Conservation (phyloP, 2,888 invertebrate genomes). For the Germaria angustata region DNA sequence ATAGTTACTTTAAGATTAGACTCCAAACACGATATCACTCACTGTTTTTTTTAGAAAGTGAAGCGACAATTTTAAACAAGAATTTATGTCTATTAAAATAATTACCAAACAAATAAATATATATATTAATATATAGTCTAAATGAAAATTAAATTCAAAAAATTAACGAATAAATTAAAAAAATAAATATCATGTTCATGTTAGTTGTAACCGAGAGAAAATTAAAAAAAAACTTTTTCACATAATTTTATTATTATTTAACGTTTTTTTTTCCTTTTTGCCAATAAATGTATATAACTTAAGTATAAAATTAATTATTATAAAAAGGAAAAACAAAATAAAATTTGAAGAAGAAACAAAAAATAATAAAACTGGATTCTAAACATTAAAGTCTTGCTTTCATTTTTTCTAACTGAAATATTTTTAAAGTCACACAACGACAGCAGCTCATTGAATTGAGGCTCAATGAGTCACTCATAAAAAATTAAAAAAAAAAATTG, state of each 20-base stretch:
- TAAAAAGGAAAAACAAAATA: constrained; percentile 39
- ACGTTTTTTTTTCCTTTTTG: not conserved
- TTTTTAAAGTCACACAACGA: not conserved
- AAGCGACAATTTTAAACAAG: constrained; percentile 13
- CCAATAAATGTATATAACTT: constrained; percentile 49
- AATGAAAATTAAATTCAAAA: constrained; percentile 13
- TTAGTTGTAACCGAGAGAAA: constrained; percentile 33
- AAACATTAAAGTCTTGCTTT: not conserved
- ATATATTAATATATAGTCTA: constrained; percentile 31
- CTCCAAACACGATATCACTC: constrained; percentile 4
- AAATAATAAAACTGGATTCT: constrained; percentile 42
- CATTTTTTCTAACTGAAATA: not conserved
- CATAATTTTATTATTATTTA: not conserved
- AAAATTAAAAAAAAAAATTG: not conserved
- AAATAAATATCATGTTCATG: constrained; percentile 47
- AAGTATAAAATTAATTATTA: not conserved
- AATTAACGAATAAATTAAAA: not conserved
- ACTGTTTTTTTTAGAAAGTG: constrained; percentile 7
- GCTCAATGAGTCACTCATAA: constrained; percentile 1
- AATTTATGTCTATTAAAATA: constrained; percentile 23
- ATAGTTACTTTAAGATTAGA: constrained; percentile 3
- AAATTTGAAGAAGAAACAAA: constrained; percentile 41
- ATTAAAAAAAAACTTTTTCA: not conserved
- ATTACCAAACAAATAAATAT: not conserved
- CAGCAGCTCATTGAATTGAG: not conserved